Percentiles rank a stretch among this genome's conserved stretches.
These are phyloP conservation scores for Oxytorus armatus DNA, from an alignment of 2,888 invertebrate species.

Conservation along the genomic window DNA sequence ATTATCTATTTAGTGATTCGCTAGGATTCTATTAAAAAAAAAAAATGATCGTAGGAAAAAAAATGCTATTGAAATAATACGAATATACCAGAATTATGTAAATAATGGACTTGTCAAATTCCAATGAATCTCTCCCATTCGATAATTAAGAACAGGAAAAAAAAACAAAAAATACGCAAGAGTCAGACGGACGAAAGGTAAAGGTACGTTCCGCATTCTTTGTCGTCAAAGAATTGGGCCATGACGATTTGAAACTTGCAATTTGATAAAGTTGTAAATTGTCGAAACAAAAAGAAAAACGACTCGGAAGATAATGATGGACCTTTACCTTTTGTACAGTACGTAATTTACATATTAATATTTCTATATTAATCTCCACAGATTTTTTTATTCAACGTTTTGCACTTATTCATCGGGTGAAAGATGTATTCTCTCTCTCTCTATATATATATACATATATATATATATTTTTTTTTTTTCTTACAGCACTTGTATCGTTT, in stretches of 20 bases:
- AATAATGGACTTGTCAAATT: conserved; percentile 72
- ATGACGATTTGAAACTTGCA: background rate
- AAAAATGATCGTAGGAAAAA: conserved; percentile 44
- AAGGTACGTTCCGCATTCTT: conserved; percentile 1
- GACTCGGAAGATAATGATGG: background rate
- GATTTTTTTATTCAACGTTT: background rate
- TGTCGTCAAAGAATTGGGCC: background rate
- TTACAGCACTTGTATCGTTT: conserved; percentile 3
- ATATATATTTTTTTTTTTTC: background rate
- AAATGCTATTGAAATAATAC: conserved; percentile 67
- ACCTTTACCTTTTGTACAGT: background rate
- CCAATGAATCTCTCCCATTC: conserved; percentile 60
- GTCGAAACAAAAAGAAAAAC: background rate
- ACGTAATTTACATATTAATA: background rate
- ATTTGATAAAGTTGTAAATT: background rate
- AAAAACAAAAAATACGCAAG: conserved; percentile 17
- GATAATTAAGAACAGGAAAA: conserved; percentile 15
- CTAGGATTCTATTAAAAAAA: conserved; percentile 53
- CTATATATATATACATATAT: background rate
- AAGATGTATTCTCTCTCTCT: conserved; percentile 1
- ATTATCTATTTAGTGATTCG: conserved; percentile 68
- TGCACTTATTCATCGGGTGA: conserved; percentile 9
- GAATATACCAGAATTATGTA: conserved; percentile 73
- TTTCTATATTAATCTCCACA: background rate
- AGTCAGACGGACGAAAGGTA: conserved; percentile 29